Evolutionary conservation across 2,797 vertebrate species (phyloP).

Genomic region (Onychomys arenicola): DNA sequence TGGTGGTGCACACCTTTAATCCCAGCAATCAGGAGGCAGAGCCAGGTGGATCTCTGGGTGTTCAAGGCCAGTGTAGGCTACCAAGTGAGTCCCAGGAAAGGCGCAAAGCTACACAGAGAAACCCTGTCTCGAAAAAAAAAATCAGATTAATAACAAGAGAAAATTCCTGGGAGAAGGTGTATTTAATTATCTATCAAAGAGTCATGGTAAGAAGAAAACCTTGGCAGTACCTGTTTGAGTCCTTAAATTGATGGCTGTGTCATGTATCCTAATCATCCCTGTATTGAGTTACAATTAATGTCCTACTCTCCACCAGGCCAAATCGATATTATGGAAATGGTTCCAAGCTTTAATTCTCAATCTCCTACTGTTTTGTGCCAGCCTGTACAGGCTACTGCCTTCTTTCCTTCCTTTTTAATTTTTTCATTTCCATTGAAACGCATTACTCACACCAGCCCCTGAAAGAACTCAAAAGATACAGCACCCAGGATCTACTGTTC

Average conservation of each 20-base stretch:
- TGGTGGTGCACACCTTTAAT: too few species aligned
- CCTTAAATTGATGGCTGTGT: conserved; percentile 12
- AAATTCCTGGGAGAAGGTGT: not conserved
- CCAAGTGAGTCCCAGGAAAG: too few species aligned
- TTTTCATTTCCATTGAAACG: conserved; percentile 51
- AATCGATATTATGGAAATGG: conserved; percentile 57
- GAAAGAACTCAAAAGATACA: not conserved
- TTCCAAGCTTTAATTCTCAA: conserved; percentile 53
- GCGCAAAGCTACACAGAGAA: too few species aligned
- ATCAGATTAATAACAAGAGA: not conserved
- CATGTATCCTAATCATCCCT: conserved; percentile 58
- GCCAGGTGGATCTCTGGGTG: too few species aligned
- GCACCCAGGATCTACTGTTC: not conserved
- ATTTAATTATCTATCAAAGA: conserved; percentile 52
- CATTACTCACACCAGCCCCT: conserved; percentile 11
- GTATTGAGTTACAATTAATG: conserved; percentile 46
- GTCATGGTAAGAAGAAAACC: conserved; percentile 19
- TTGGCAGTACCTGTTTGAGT: conserved; percentile 43
- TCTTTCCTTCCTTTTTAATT: conserved; percentile 58
- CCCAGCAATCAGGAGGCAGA: too few species aligned
- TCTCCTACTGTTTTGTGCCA: conserved; percentile 47
- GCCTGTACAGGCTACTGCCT: not conserved
- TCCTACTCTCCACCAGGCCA: not conserved
- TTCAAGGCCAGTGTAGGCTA: too few species aligned
- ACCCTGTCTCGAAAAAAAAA: too few species aligned